Base-by-base conservation (phyloP, 2,797 vertebrate species). In the Distichodus sexfasciatus region DNA sequence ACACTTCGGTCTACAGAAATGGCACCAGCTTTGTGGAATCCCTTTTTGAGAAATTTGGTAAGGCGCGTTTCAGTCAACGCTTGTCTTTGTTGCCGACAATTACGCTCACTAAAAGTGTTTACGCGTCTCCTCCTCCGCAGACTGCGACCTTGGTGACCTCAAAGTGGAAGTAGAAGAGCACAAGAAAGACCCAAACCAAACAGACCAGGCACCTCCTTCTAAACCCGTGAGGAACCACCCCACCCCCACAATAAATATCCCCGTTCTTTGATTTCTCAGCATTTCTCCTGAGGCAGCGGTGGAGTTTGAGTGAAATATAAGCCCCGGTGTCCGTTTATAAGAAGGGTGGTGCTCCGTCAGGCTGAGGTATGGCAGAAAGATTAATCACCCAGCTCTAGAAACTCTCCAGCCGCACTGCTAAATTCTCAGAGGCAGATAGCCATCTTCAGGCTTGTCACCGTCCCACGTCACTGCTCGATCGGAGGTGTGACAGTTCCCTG, bases 1-100 rank as follows among this genome's bases (percentile, higher is more conserved):
- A 98, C 89, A 94, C 95, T 0, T 90, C 92, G 0, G 90, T 93
- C 66, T 91, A 96, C 71, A 91, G 94, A 85, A 96, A 96, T 1
- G 96, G 97, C 77, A 97, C 97, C 41, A 98, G 97, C 85, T 98
- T 99, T 1, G 96, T 99, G 61, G 97, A 97, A 83, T 98, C 97
- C 26, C 91, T 99, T 59, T 99, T 99, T 76, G 95, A 98, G 66
- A 94, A 93, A 74, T 99, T 99, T 48, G 95, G 96, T 98, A 89
- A 6, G 89, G 29, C 14, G 19, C 15, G 2, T 9, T 23, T 69
- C 15, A 40, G 14, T 47, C 4, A 44, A 15, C 15, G 48, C 21
- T 35, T 1, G n/a, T 26, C 15, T 19, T 24, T 71, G 19, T 31
- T 50, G 31, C 17, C 14, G 33, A 58, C 21, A 19, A 43, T 41